A percentile compares a stretch with the other conserved stretches of the same genome.
Evolutionary conservation across 2,888 invertebrate species (phyloP).

Genomic region (Meliscaeva auricollis): DNA sequence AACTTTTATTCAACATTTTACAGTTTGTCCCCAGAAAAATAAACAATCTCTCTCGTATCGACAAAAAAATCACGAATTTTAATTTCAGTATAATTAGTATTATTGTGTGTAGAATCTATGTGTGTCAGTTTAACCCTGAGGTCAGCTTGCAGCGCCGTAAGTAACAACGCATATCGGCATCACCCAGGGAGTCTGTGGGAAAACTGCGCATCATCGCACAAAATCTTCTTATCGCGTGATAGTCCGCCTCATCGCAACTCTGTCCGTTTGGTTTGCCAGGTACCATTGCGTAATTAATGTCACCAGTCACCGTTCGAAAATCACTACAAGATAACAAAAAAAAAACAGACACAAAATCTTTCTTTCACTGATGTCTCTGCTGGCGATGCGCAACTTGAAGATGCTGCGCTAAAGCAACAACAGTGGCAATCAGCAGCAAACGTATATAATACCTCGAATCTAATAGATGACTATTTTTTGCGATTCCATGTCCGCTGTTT

Average conservation of each 20-base stretch:
- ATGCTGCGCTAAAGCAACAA: conserved; percentile 31
- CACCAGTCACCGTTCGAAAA: conserved; percentile 68
- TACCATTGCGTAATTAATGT: conserved; percentile 75
- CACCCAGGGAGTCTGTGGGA: conserved; percentile 47
- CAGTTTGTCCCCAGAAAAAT: conserved; percentile 2
- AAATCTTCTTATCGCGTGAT: conserved; percentile 69
- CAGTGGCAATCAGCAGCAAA: conserved; percentile 57
- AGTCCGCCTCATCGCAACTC: conserved; percentile 51
- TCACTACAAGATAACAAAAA: conserved; percentile 61
- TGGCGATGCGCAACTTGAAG: conserved; percentile 8
- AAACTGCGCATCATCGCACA: conserved; percentile 47
- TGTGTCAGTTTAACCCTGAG: conserved; percentile 5
- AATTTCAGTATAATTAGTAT: conserved; percentile 51
- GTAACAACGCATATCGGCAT: conserved; percentile 21
- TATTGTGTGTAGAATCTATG: conserved; percentile 28
- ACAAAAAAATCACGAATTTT: conserved; percentile 42
- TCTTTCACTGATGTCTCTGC: conserved; percentile 16
- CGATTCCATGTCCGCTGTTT: conserved; percentile 69
- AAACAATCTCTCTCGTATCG: conserved; percentile 21
- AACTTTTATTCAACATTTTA: conserved; percentile 11
- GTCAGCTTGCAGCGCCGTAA: conserved; percentile 12
- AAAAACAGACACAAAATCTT: conserved; percentile 44
- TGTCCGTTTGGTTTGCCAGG: conserved; percentile 40
- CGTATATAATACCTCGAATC: conserved; percentile 68
- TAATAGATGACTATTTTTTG: conserved; percentile 73